Evolutionary conservation across 2,888 invertebrate genomes (phyloP), one percentile per base, ranked within the genome.

Genomic region (Folsomia manolachei): DNA sequence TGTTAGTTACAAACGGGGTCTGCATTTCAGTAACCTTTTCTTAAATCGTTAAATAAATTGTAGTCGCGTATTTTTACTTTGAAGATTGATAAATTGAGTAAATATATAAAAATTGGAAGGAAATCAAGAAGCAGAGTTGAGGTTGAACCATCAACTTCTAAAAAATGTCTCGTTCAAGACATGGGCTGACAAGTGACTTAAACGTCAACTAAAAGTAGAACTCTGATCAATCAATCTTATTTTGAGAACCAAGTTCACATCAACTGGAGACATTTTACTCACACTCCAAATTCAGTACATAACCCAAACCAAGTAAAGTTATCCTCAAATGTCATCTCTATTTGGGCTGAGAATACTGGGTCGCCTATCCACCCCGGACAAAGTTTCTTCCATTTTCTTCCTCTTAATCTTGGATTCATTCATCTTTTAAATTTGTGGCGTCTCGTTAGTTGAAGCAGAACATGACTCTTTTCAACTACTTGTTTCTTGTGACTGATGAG

Each of bases 191-290:
- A 64, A 56, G 70, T 51, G 65, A 64, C 4, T 64, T 62, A 63
- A 66, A 70, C 74, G 76, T 76, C 76, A 76, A 71, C 68, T 67
- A 39, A 62, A 73, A 73, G 69, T 72, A 67, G 62, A 67, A 70
- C 72, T 73, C 76, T 73, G 76, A 73, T 76, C 76, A 76, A 76
- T 76, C 76, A 76, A 76, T 76, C 76, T 73, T 71, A 53, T 71
- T 69, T 64, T 63, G 24, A 27, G 51, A 65, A 39, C 63, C 69
- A 23, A 67, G 27, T 23, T 21, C n/a, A 23, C 61, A 69, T 19
- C 51, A 62, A 66, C 63, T 64, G 56, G 70, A 70, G n/a, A 66
- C 68, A 63, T 70, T 73, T 56, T 56, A n/a, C 60, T 60, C 60
- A 60, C 60, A 60, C 23, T n/a, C 11, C 51, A 11, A n/a, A n/a